Conservation (phyloP, 2,797 vertebrate species). For the Enteromius radiatus region DNA sequence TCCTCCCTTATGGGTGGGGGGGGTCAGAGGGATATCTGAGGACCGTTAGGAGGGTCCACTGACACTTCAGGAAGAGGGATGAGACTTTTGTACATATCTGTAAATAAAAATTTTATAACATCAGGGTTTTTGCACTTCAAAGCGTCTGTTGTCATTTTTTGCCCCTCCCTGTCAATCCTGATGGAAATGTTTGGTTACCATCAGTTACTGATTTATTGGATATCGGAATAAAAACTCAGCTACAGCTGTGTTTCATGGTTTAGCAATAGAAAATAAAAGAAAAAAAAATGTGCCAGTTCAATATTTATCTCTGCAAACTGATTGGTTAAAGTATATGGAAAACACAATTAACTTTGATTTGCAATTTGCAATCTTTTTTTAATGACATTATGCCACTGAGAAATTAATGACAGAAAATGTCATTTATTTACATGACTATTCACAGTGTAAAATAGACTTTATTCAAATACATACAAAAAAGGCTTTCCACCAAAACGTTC, state of each 20-base stretch:
- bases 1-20: not conserved
- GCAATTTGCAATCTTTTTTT: constrained; percentile 11
- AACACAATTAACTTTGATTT: not conserved
- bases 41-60: constrained; percentile 59
- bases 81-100: constrained; percentile 75
- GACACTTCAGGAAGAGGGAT: constrained; percentile 74
- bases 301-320: not conserved
- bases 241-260: not conserved
- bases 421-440: constrained; percentile 79
- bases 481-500: constrained; percentile 79
- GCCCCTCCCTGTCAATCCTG: not conserved
- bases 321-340: not conserved
- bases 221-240: not conserved
- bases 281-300: not conserved
- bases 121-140: constrained; percentile 22
- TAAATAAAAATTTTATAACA: constrained; percentile 78
- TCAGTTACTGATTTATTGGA: not conserved
- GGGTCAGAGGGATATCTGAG: constrained; percentile 55
- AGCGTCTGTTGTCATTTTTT: constrained; percentile 7
- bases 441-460: constrained; percentile 98
- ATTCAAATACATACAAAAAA: constrained; percentile 94
- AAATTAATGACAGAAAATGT: constrained; percentile 64
- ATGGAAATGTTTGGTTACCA: not conserved
- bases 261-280: not conserved
- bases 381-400: constrained; percentile 25